phyloP scores from a whole-genome alignment of 2,797 vertebrate genomes.

The Pantherophis alleghaniensis region DNA sequence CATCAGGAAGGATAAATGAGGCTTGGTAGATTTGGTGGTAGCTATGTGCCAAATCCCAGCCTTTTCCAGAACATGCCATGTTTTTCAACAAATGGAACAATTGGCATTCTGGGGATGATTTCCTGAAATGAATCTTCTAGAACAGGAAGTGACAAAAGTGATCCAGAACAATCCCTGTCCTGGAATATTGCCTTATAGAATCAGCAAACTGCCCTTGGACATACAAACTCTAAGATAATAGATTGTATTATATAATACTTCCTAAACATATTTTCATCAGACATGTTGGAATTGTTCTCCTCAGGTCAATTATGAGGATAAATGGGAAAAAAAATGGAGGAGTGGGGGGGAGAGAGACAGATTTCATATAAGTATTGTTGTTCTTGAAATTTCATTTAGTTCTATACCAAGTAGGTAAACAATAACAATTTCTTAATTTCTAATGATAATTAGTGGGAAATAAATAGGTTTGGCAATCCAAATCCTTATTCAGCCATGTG shows the following conservation, averaged over 20 bases:
- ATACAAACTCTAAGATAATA: neutral
- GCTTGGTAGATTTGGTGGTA: neutral
- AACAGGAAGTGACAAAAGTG: neutral
- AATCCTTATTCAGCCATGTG: neutral
- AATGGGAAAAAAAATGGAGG: neutral
- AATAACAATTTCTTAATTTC: neutral
- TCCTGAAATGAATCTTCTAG: neutral
- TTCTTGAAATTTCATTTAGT: neutral
- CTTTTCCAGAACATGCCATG: neutral
- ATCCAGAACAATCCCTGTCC: neutral
- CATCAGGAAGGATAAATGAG: neutral
- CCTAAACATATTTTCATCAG: neutral
- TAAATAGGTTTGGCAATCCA: neutral
- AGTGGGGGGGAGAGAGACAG: no score
- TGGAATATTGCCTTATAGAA: neutral
- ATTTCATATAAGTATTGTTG: neutral
- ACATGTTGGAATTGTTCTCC: neutral
- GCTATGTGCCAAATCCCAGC: neutral
- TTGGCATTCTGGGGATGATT: neutral
- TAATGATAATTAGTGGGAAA: neutral
- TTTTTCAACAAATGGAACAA: neutral
- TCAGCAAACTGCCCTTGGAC: neutral
- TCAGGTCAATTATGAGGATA: neutral
- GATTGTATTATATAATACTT: neutral
- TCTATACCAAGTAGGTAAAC: neutral